Base-by-base conservation (phyloP, 2,888 invertebrate genomes). In the Formica aserva region DNA sequence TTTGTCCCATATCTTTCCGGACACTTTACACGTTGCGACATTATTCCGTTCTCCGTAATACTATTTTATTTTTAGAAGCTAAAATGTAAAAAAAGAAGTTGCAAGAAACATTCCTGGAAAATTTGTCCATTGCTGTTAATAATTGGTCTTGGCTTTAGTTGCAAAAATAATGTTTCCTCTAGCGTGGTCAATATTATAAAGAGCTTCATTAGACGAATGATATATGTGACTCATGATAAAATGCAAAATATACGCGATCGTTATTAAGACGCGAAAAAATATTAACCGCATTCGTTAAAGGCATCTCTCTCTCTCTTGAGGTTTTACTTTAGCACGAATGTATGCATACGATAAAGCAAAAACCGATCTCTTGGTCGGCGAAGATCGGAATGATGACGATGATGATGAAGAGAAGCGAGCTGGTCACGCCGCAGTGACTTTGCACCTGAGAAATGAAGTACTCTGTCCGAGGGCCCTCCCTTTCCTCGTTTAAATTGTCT, bases 401-500 rank as follows among this genome's bases (percentile, higher is more conserved):
- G 86, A 81, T 72, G 86, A 84, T n/a, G 83, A 84, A 62, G 78
- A 82, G 85, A 83, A 76, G 83, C 74, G 65, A 62, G 63, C 74
- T 29, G 66, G 87, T 90, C 86, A 90, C 84, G 89, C 26, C 15
- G 63, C n/a, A 72, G 55, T 86, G 84, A 82, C 72, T 66, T 84
- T 63, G 67, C 77, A 81, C 57, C 52, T 65, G 65, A 29, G 57
- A 52, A 65, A 84, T 78, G 29, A 69, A 80, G 76, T 67, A 67
- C 35, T 52, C 48, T 65, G 60, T n/a, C 18, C 48, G 8, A n/a
- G 57, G 80, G 35, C 45, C 71, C 81, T 55, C 52, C 60, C 63
- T 62, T 62, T 85, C 60, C 52, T 75, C 81, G 55, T 82, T 82
- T 72, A 67, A 55, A 67, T 85, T 83, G 82, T 78, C 69, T 74